Base-by-base conservation (phyloP, 2,797 vertebrate species). In the Pseudochaenichthys georgianus region DNA sequence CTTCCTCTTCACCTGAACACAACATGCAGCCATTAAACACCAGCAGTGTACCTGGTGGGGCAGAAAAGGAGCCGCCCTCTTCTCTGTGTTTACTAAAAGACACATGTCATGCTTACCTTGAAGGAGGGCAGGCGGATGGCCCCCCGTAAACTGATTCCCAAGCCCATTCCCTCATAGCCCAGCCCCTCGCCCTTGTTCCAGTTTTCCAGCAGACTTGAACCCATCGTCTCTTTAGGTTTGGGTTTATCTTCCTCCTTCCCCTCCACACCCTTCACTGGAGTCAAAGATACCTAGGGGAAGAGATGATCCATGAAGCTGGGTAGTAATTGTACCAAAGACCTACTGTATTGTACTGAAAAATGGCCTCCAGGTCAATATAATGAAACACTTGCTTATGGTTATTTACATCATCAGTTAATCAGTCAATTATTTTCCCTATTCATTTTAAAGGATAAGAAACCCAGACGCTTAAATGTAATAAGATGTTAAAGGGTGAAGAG, bases 101-200 rank as follows among this genome's bases (percentile, higher is more conserved):
- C 13, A 9, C 2, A 31, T 16, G 34, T 47, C 1, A 54, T 3
- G 42, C 47, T 71, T 74, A 98, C 98, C 96, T 99, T 99, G 87
- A 99, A 99, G 87, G 98, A 99, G 0, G 98, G 98, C 77, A 99
- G 82, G 0, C 98, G 96, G 83, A 99, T 99, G 85, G 96, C 97
- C 34, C 98, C 98, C 0, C 97, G 95, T 45, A 99, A 82, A 16
- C 97, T 95, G 2, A 99, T 98, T 69, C 97, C 96, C 80, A 99
- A 85, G 66, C 98, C 97, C 23, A 99, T 97, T 9, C 96, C 96
- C 84, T 99, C 98, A 0, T 97, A 99, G 60, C 97, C 97, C 61
- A 99, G 92, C 7, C 96, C 96, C 78, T 99, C 98, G 5, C 96
- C 98, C 90, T 99, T 99, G 93, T 97, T 96, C 98, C 97, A 99